Conservation (phyloP, 2,113 vertebrate species). For the Cranoglanis bouderius region DNA sequence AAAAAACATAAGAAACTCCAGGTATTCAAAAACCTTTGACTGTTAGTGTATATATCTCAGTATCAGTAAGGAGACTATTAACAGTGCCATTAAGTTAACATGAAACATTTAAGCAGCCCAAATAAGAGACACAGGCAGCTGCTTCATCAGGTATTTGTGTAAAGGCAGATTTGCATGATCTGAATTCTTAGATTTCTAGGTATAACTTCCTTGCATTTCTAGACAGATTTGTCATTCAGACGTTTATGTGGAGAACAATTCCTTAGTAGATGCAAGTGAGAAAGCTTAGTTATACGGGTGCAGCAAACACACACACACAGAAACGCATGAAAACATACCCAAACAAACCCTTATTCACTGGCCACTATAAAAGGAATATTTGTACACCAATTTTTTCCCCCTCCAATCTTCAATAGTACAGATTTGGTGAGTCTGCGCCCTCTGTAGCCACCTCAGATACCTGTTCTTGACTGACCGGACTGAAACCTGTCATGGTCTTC, state of each 20-base stretch:
- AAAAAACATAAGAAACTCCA: background rate
- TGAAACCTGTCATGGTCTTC: background rate
- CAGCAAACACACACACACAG: background rate
- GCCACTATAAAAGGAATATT: background rate
- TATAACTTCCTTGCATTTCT: background rate
- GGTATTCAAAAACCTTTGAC: background rate
- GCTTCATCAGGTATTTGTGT: background rate
- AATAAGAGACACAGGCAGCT: background rate
- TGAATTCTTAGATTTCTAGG: background rate
- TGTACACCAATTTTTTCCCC: background rate
- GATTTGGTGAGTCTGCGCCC: background rate
- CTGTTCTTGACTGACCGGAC: background rate
- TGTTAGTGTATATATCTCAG: background rate
- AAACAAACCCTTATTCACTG: background rate
- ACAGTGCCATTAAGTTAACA: background rate
- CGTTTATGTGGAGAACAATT: background rate
- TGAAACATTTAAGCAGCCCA: background rate
- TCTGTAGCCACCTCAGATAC: background rate
- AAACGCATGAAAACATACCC: background rate
- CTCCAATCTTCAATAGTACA: background rate
- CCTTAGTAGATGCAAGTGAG: background rate
- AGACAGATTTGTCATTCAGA: background rate
- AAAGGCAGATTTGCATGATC: background rate
- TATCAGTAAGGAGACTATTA: background rate
- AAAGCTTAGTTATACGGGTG: background rate